Percentiles rank a stretch among this genome's conserved stretches.
These are phyloP conservation scores for Poeciliopsis turrubarensis DNA, from an alignment of 2,113 vertebrate species.

Conservation along the genomic window DNA sequence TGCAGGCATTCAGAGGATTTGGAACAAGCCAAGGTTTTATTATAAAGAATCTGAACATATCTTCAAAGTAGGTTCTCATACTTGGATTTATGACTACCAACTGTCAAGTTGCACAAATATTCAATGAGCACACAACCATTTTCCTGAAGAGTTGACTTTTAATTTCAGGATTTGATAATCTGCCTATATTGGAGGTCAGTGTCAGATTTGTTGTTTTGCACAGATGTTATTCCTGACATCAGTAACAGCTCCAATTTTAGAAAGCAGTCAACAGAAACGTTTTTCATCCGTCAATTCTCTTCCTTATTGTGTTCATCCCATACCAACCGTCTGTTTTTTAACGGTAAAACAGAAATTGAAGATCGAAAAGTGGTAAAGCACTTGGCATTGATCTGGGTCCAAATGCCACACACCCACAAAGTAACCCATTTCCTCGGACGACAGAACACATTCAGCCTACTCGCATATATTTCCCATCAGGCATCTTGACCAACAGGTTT, in stretches of 20 bases:
- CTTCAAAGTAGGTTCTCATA: not conserved
- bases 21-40: too few species aligned
- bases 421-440: not conserved
- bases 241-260: not conserved
- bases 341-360: slow-evolving; percentile 59
- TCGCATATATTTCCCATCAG: too few species aligned
- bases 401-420: not conserved
- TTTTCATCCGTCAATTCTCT: slow-evolving; percentile 65
- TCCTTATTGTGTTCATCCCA: slow-evolving; percentile 37
- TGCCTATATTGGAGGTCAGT: not conserved
- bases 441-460: too few species aligned
- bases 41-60: not conserved
- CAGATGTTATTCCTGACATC: slow-evolving; percentile 12
- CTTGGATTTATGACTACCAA: not conserved
- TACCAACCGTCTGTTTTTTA: slow-evolving; percentile 43
- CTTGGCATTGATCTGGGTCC: slow-evolving; percentile 58
- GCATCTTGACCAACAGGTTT: too few species aligned
- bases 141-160: not conserved
- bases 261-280: slow-evolving; percentile 33
- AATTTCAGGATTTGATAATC: not conserved
- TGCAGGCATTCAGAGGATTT: not conserved
- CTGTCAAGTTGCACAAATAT: not conserved
- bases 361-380: slow-evolving; percentile 37
- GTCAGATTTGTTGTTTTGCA: not conserved
- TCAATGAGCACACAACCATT: not conserved